phyloP scores from a whole-genome alignment of 2,797 vertebrate genomes.

The Anabacerthia variegaticeps region DNA sequence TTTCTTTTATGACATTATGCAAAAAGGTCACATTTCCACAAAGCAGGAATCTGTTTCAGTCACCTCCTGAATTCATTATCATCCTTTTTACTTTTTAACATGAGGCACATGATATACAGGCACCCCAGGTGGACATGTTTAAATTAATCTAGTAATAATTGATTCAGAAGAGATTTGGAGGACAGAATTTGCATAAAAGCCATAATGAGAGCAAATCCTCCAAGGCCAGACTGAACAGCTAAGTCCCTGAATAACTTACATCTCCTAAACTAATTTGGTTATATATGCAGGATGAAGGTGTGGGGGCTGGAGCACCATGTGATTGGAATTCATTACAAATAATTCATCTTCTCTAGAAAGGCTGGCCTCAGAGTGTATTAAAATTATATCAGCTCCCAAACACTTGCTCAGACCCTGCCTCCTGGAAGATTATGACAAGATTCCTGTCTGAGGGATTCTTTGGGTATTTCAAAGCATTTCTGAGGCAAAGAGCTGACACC shows the following conservation, averaged over 20 bases:
- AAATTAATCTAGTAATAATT: conserved; percentile 76
- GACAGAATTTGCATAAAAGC: conserved; percentile 72
- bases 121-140: conserved; percentile 66
- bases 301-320: conserved; percentile 51
- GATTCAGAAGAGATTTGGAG: conserved; percentile 73
- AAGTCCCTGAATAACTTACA: conserved; percentile 71
- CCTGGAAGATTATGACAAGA: not conserved
- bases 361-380: conserved; percentile 17
- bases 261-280: conserved; percentile 69
- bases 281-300: conserved; percentile 48
- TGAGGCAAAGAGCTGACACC: not conserved
- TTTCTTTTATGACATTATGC: conserved; percentile 60
- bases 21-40: conserved; percentile 73
- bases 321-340: conserved; percentile 67
- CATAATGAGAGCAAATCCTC: conserved; percentile 71
- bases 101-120: conserved; percentile 56
- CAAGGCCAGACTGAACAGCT: conserved; percentile 65
- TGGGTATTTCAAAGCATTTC: not conserved
- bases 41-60: conserved; percentile 66
- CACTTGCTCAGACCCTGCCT: not conserved
- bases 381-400: conserved; percentile 1
- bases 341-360: conserved; percentile 52
- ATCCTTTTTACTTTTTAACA: conserved; percentile 57
- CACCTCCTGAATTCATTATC: conserved; percentile 41
- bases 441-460: not conserved